These are phyloP conservation scores for Mormyrus proboscirostris DNA, from an alignment of 2,797 vertebrate species.

Conservation along the genomic window DNA sequence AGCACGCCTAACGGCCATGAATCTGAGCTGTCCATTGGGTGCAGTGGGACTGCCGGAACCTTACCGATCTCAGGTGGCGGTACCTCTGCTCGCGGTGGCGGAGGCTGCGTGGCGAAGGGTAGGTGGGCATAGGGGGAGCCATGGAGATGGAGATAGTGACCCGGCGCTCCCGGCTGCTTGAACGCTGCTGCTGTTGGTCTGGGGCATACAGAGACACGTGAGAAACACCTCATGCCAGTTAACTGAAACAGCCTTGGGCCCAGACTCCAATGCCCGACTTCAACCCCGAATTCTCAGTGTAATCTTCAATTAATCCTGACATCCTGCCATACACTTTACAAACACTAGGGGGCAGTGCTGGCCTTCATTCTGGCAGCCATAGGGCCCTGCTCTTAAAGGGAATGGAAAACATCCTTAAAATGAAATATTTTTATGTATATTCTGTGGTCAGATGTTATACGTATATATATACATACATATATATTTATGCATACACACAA, in stretches of 20 bases:
- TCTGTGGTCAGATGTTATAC: neutral
- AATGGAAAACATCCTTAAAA: neutral
- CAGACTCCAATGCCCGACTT: neutral
- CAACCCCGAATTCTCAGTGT: neutral
- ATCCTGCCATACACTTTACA: neutral
- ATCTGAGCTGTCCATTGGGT: neutral
- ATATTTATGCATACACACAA: neutral
- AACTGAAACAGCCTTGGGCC: neutral
- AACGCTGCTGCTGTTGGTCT: conserved; percentile 69
- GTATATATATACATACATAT: neutral
- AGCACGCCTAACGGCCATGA: neutral
- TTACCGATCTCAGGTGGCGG: conserved; percentile 68
- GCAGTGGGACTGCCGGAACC: conserved; percentile 27
- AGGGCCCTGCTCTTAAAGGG: neutral
- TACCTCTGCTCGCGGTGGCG: conserved; percentile 59
- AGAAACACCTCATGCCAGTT: neutral
- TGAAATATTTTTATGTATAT: neutral
- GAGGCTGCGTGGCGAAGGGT: conserved; percentile 59
- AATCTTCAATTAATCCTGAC: neutral
- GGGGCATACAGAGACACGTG: conserved; percentile 9
- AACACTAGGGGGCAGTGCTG: conserved; percentile 47
- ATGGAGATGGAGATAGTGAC: conserved; percentile 64
- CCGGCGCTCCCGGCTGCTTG: conserved; percentile 68
- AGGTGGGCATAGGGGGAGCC: conserved; percentile 71
- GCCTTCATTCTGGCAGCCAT: neutral